Conservation (phyloP, 2,113 vertebrate species). For the Paradoxurus hermaphroditus region DNA sequence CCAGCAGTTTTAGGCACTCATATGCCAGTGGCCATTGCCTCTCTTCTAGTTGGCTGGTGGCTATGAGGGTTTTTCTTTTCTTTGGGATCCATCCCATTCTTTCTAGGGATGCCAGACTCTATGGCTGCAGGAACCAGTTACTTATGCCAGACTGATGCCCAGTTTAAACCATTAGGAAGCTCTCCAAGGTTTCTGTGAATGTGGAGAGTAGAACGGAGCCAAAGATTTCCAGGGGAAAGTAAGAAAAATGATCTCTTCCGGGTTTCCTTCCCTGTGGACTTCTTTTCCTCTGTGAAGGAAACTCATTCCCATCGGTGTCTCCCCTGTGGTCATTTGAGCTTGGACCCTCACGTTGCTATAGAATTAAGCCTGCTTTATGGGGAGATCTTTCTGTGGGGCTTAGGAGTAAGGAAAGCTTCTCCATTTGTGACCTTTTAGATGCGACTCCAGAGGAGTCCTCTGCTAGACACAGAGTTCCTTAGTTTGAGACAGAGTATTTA, state of each 20-base stretch:
- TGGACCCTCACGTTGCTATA: neutral
- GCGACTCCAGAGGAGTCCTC: neutral
- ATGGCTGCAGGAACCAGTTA: slow-evolving; percentile 3
- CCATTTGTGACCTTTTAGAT: neutral
- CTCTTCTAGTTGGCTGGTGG: slow-evolving; percentile 1
- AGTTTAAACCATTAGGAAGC: neutral
- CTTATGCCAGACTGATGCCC: neutral
- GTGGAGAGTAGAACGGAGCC: neutral
- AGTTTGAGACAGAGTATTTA: neutral
- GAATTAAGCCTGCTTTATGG: slow-evolving; percentile 1
- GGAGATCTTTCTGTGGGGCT: neutral
- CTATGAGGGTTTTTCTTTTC: slow-evolving; percentile 19
- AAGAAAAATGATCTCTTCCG: neutral
- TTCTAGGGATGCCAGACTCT: slow-evolving; percentile 39
- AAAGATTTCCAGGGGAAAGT: neutral
- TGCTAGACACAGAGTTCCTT: neutral
- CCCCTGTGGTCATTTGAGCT: neutral
- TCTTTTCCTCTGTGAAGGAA: slow-evolving; percentile 7
- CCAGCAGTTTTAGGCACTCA: neutral
- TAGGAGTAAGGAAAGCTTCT: slow-evolving; percentile 6
- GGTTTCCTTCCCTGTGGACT: neutral
- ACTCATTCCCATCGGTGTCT: neutral
- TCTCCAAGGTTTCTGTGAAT: slow-evolving; percentile 17
- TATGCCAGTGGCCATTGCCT: neutral
- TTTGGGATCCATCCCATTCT: neutral